A percentile compares a stretch with the other conserved stretches of the same genome.
phyloP scores from a whole-genome alignment of 2,888 invertebrate species.

The Eueremaeus valkanovi region DNA sequence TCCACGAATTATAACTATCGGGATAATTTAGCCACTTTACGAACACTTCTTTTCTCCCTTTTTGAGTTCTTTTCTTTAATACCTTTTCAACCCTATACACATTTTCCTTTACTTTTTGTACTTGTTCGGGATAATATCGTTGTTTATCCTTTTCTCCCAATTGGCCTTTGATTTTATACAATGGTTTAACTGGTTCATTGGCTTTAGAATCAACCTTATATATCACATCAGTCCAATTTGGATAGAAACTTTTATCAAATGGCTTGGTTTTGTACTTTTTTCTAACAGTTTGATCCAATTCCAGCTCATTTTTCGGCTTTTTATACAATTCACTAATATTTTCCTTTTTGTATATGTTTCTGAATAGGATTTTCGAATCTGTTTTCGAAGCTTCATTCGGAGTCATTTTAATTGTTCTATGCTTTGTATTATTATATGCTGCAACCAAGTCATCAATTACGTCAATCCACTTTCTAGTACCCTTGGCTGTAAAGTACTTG shows the following conservation, averaged over 20 bases:
- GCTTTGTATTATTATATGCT: background rate
- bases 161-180: background rate
- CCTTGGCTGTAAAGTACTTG: slow-evolving; percentile 47
- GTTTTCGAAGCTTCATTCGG: background rate
- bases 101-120: background rate
- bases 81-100: background rate
- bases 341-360: background rate
- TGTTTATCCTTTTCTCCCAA: background rate
- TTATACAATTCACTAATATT: background rate
- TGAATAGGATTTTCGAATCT: background rate
- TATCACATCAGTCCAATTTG: background rate
- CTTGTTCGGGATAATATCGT: background rate
- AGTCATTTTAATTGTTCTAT: slow-evolving; percentile 14
- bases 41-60: background rate
- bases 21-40: background rate
- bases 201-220: background rate
- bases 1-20: background rate
- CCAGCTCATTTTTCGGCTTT: no score
- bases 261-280: background rate
- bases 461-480: slow-evolving; percentile 36
- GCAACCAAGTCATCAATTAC: background rate
- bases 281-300: background rate
- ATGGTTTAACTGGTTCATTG: background rate
- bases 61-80: background rate
- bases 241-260: background rate